phyloP scores from a whole-genome alignment of 2,113 vertebrate genomes.

The Sinocyclocheilus anophthalmus region DNA sequence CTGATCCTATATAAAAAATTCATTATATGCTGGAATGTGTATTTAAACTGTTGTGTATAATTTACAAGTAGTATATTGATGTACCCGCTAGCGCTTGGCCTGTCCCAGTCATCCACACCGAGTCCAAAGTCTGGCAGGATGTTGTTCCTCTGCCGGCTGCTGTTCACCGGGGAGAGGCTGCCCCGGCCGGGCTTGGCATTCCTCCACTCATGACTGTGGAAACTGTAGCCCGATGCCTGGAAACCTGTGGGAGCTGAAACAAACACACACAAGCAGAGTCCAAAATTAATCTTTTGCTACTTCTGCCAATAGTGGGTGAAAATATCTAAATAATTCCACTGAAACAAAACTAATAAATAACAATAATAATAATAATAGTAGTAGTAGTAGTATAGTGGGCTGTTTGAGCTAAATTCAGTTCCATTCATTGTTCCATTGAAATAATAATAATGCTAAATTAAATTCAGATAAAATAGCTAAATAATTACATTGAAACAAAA shows the following conservation, averaged over 20 bases:
- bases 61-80: constrained; percentile 36
- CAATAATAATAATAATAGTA: background rate
- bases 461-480: background rate
- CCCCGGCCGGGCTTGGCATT: constrained; percentile 81
- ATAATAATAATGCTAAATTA: background rate
- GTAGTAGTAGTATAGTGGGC: background rate
- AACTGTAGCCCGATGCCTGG: constrained; percentile 88
- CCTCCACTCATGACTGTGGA: constrained; percentile 92
- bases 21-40: background rate
- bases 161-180: constrained; percentile 81
- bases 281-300: background rate
- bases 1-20: background rate
- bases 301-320: background rate
- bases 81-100: constrained; percentile 83
- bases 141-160: constrained; percentile 79
- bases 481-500: background rate
- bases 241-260: constrained; percentile 77
- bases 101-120: constrained; percentile 92
- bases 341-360: background rate
- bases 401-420: too few relatives aligned
- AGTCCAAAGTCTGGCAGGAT: constrained; percentile 86
- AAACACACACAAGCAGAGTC: constrained; percentile 24
- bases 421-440: too few relatives aligned
- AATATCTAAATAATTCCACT: background rate
- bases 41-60: background rate